Conservation (phyloP, 2,113 vertebrate species). For the Hippocampus comes region DNA sequence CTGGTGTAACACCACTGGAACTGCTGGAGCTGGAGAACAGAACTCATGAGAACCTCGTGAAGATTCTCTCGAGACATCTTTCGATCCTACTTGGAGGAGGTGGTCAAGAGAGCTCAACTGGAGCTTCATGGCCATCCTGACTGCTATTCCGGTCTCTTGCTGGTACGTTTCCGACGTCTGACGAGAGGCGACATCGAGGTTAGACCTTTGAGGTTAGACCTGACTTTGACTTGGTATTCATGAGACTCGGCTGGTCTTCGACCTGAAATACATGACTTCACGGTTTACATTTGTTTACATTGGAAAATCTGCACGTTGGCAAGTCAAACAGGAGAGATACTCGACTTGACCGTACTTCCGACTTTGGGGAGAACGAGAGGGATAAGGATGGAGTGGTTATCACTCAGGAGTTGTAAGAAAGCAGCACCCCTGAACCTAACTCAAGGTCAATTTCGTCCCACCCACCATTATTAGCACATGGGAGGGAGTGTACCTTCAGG, state of each 20-base stretch:
- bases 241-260: background rate
- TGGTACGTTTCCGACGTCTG: background rate
- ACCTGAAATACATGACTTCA: background rate
- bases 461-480: background rate
- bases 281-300: too few species aligned
- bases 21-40: background rate
- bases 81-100: background rate
- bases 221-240: background rate
- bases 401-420: background rate
- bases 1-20: slow-evolving; percentile 3
- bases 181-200: background rate
- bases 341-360: too few species aligned
- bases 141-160: background rate
- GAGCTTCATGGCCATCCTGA: background rate
- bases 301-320: too few species aligned
- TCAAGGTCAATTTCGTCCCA: background rate
- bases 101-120: slow-evolving; percentile 3
- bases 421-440: background rate
- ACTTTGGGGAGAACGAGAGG: background rate
- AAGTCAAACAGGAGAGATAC: too few species aligned
- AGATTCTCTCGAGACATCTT: background rate
- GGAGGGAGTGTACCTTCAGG: slow-evolving; percentile 9
- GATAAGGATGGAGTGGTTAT: background rate
- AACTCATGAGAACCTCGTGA: background rate
- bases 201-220: background rate